Evolutionary conservation across 2,888 invertebrate species (phyloP), one percentile per base, ranked within the genome.

Genomic region (Thysanoteuthis rhombus): DNA sequence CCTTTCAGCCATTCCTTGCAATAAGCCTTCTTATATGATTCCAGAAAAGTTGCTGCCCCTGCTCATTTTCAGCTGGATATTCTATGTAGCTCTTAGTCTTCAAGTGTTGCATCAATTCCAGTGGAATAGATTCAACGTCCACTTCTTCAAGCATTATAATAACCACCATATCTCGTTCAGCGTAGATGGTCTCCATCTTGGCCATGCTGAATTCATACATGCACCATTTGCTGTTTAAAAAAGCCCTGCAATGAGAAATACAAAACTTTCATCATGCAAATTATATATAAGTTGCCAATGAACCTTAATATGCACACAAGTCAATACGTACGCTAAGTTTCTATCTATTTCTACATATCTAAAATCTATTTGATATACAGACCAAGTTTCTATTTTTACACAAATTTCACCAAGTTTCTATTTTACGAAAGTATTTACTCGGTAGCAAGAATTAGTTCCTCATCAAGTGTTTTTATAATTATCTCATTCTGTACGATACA

Each of bases 131-230:
- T 39, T 93, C 25, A 3, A 38, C 25, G 38, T 45, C 12, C 12
- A 93, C 0, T 38, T 47, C 38, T 39, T 93, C 58, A 36, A 93
- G 58, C 93, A 93, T 93, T 25, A 93, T 39, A 28, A 93, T 39
- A 12, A 93, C 38, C 8, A 93, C 93, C 52, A 93, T 39, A 58
- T 93, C 93, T 93, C 93, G 42, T 47, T 32, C 58, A 8, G 93
- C 36, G 36, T 93, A 47, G 22, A 93, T 10, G 6, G 36, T 47
- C 28, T 93, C 93, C 93, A 93, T 47, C 25, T 58, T 47, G 36
- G 93, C 52, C 93, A 93, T 93, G 39, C 47, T 93, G 39, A 47
- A 93, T 32, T 93, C 93, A 39, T 47, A 93, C 47, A 58, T 58
- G 42, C 93, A 93, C 93, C 93, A 93, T 22, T 52, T 28, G 52